Evolutionary conservation across 1,140 invertebrate genomes (phyloP).

Genomic region (Atta cephalotes): DNA sequence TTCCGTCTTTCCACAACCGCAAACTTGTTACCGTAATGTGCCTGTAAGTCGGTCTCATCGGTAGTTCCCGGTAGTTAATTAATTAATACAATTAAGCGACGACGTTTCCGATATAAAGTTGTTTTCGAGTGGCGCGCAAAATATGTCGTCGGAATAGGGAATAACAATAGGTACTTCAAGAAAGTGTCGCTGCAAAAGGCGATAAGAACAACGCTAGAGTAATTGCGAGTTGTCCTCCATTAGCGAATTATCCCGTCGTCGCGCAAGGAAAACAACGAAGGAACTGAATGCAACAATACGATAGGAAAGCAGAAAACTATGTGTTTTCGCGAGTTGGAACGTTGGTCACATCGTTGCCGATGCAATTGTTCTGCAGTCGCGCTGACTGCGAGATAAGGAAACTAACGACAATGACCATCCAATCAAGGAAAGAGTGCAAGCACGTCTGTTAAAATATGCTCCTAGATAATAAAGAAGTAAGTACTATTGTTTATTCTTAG

Average conservation of each 20-base stretch:
- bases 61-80: conserved; percentile 53
- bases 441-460: conserved; percentile 30
- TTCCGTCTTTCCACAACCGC: conserved; percentile 62
- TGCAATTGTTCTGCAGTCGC: conserved; percentile 35
- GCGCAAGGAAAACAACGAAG: conserved; percentile 40
- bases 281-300: conserved; percentile 42
- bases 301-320: conserved; percentile 26
- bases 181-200: conserved; percentile 52
- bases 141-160: conserved; percentile 3
- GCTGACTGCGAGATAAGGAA: conserved; percentile 49
- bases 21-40: conserved; percentile 64
- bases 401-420: conserved; percentile 49
- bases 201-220: conserved; percentile 48
- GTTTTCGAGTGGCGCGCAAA: conserved; percentile 29
- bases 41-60: conserved; percentile 56
- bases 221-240: conserved; percentile 56
- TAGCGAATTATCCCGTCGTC: conserved; percentile 56
- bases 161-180: conserved; percentile 48
- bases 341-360: conserved; percentile 52
- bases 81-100: conserved; percentile 60
- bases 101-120: conserved; percentile 58
- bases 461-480: conserved; percentile 17
- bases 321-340: conserved; percentile 26
- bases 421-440: conserved; percentile 54
- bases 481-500: conserved; percentile 5